phyloP scores from a whole-genome alignment of 2,113 vertebrate genomes.

The Symphodus melops region DNA sequence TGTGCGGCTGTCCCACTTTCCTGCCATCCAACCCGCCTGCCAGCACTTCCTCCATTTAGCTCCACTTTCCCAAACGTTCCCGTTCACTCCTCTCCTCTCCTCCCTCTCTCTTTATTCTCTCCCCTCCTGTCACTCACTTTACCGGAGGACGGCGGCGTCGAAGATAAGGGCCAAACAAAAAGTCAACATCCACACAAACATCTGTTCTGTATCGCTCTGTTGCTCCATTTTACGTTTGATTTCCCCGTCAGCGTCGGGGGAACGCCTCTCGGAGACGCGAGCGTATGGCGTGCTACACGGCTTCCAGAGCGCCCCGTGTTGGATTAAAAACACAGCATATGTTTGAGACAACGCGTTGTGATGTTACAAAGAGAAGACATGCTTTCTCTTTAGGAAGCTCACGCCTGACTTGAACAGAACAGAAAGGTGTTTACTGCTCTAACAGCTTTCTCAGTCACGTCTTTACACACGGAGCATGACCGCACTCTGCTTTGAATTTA shows the following conservation, averaged over 20 bases:
- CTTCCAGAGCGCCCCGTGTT: constrained; percentile 65
- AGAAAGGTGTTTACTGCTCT: constrained; percentile 59
- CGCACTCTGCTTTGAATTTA: constrained; percentile 40
- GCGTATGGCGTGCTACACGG: constrained; percentile 70
- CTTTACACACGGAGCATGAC: constrained; percentile 20
- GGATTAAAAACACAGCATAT: constrained; percentile 79
- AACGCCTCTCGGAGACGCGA: constrained; percentile 66
- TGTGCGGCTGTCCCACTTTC: constrained; percentile 85
- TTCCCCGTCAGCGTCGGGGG: constrained; percentile 74
- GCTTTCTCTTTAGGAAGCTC: constrained; percentile 50
- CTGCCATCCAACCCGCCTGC: constrained; percentile 71
- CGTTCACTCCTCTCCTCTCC: constrained; percentile 44
- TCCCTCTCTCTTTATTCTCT: constrained; percentile 31
- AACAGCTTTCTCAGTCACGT: constrained; percentile 46
- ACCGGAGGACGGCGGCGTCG: constrained; percentile 65
- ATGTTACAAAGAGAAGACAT: constrained; percentile 65
- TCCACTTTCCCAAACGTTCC: constrained; percentile 38
- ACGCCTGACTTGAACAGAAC: constrained; percentile 49
- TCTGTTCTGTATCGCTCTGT: constrained; percentile 76
- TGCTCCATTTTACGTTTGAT: constrained; percentile 79
- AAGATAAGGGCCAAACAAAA: constrained; percentile 79
- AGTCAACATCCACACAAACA: constrained; percentile 78
- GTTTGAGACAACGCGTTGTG: constrained; percentile 60
- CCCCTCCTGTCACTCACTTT: constrained; percentile 66
- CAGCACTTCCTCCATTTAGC: constrained; percentile 68